Conservation (phyloP, 2,113 vertebrate genomes). For the Syrrhaptes paradoxus region DNA sequence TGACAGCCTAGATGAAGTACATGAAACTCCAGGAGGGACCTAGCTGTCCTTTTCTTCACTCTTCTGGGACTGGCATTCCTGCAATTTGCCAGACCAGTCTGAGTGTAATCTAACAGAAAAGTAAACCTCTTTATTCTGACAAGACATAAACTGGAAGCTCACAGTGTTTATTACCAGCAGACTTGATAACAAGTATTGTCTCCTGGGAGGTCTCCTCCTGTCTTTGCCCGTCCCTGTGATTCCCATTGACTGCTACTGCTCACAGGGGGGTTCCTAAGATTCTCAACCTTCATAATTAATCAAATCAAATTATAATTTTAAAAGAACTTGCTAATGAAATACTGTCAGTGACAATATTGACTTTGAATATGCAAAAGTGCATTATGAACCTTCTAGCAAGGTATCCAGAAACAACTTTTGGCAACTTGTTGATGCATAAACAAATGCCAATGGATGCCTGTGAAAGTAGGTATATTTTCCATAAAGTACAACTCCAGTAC, state of each 20-base stretch:
- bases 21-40: neutral
- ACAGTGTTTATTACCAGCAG: neutral
- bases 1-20: neutral
- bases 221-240: neutral
- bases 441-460: neutral
- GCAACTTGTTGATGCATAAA: neutral
- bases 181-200: neutral
- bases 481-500: neutral
- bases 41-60: fast-evolving
- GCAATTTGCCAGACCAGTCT: neutral
- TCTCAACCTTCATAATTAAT: conserved; percentile 20
- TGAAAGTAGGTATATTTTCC: neutral
- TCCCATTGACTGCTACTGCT: neutral
- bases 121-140: neutral
- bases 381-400: neutral
- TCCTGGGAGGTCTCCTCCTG: neutral
- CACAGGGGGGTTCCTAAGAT: neutral
- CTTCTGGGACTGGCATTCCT: neutral
- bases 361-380: neutral
- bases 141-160: neutral
- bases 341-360: neutral
- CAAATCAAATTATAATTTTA: conserved; percentile 10
- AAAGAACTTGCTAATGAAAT: conserved; percentile 39
- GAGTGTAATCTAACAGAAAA: neutral
- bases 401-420: neutral